These are phyloP conservation scores for Siniperca knerii DNA, from an alignment of 2,113 vertebrate species.

Conservation along the genomic window DNA sequence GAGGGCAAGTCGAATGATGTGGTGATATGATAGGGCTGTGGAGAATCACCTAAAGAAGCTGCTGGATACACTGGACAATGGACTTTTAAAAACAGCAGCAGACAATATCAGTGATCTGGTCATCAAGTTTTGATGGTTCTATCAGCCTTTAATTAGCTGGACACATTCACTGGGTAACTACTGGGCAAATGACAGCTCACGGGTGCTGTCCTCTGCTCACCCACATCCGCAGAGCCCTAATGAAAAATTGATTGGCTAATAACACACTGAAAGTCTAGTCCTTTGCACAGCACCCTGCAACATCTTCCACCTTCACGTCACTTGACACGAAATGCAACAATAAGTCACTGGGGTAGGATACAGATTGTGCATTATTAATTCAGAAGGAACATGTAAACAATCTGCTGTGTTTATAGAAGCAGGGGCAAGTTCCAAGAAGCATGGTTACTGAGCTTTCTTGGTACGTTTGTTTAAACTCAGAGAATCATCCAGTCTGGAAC, in stretches of 20 bases:
- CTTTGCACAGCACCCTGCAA: background rate
- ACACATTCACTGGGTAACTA: conserved; percentile 47
- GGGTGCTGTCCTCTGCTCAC: conserved; percentile 15
- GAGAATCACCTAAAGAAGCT: conserved; percentile 34
- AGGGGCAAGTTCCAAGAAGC: conserved; percentile 16
- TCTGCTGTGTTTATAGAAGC: conserved; percentile 26
- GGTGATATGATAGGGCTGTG: conserved; percentile 15
- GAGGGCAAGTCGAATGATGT: conserved; percentile 11
- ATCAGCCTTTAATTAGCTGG: conserved; percentile 65
- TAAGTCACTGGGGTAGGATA: conserved; percentile 31
- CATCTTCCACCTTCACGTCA: conserved; percentile 46
- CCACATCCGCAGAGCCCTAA: conserved; percentile 16
- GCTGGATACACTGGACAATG: conserved; percentile 30
- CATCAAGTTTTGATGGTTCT: conserved; percentile 64
- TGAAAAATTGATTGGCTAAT: conserved; percentile 70
- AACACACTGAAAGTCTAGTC: conserved; percentile 52
- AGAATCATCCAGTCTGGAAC: background rate
- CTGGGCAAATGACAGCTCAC: conserved; percentile 26
- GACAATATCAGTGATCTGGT: conserved; percentile 39
- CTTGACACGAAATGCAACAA: conserved; percentile 52
- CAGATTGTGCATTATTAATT: conserved; percentile 72
- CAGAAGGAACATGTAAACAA: conserved; percentile 58
- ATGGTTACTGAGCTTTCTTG: background rate
- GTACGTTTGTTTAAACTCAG: background rate
- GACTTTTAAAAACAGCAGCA: conserved; percentile 53